phyloP scores from a whole-genome alignment of 2,888 invertebrate genomes.

The Branchellion lobata region DNA sequence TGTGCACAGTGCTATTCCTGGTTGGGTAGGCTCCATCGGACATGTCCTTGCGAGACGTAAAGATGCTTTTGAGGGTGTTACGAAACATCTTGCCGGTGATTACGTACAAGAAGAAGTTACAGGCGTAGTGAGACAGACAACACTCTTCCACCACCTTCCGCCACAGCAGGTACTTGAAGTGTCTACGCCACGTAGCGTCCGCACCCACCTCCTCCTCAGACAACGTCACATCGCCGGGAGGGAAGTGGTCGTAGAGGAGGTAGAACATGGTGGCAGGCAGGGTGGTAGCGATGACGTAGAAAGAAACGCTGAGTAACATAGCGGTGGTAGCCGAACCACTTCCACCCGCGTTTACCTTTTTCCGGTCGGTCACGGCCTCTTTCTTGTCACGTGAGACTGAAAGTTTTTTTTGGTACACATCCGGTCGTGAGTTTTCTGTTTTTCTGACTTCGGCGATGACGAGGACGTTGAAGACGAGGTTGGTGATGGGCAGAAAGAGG shows the following conservation, averaged over 20 bases:
- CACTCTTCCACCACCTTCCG: slow-evolving; percentile 56
- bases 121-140: slow-evolving; percentile 58
- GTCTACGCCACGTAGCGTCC: slow-evolving; percentile 54
- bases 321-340: slow-evolving; percentile 57
- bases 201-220: slow-evolving; percentile 53
- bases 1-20: too few relatives aligned
- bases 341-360: not conserved
- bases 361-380: not conserved
- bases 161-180: slow-evolving; percentile 53
- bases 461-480: slow-evolving; percentile 59
- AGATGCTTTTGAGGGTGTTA: slow-evolving; percentile 26
- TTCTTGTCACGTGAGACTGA: not conserved
- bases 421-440: slow-evolving; percentile 6
- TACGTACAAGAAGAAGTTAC: slow-evolving; percentile 57
- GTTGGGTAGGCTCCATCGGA: too few relatives aligned
- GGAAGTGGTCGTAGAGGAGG: slow-evolving; percentile 54
- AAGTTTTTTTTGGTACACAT: not conserved
- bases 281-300: slow-evolving; percentile 61
- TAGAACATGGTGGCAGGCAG: slow-evolving; percentile 61
- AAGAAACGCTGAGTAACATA: slow-evolving; percentile 60
- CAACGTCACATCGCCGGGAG: slow-evolving; percentile 53
- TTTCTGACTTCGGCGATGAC: slow-evolving; percentile 58
- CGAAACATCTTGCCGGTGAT: slow-evolving; percentile 56
- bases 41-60: not conserved
- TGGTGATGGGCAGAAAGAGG: slow-evolving; percentile 57